Evolutionary conservation across 2,888 invertebrate genomes (phyloP).

Genomic region (Tipula lateralis): DNA sequence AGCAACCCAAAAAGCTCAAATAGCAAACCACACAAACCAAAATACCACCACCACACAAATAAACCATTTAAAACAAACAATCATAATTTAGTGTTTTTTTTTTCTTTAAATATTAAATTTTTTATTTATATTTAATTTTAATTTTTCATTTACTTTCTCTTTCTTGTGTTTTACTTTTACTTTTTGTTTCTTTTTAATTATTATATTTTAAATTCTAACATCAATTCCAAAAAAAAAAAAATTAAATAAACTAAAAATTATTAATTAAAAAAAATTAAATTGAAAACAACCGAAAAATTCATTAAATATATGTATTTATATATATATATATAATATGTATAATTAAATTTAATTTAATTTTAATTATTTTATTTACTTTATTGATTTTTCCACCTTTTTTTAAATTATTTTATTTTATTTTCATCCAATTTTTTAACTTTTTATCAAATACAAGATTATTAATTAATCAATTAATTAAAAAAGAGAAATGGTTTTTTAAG

Average conservation of each 20-base stretch:
- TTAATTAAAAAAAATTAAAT: neutral
- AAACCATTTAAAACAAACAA: neutral
- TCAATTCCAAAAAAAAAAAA: neutral
- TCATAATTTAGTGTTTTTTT: neutral
- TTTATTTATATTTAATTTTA: constrained; percentile 19
- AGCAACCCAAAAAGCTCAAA: neutral
- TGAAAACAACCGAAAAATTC: neutral
- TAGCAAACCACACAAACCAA: neutral
- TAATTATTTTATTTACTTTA: neutral
- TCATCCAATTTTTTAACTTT: constrained; percentile 11
- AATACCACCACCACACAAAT: neutral
- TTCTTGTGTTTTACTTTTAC: neutral
- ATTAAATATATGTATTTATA: neutral
- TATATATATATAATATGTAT: neutral
- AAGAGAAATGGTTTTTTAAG: neutral
- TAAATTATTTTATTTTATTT: neutral
- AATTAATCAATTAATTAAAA: neutral
- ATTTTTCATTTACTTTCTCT: neutral
- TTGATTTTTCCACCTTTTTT: constrained; percentile 14
- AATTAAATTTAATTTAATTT: constrained; percentile 14
- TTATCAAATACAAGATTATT: neutral
- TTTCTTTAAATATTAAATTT: constrained; percentile 21
- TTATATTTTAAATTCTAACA: constrained; percentile 19
- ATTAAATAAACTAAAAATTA: neutral
- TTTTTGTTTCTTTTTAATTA: neutral